Evolutionary conservation across 1,140 invertebrate genomes (phyloP), one percentile per base, ranked within the genome.

Genomic region (Zaprionus kolodkinae): DNA sequence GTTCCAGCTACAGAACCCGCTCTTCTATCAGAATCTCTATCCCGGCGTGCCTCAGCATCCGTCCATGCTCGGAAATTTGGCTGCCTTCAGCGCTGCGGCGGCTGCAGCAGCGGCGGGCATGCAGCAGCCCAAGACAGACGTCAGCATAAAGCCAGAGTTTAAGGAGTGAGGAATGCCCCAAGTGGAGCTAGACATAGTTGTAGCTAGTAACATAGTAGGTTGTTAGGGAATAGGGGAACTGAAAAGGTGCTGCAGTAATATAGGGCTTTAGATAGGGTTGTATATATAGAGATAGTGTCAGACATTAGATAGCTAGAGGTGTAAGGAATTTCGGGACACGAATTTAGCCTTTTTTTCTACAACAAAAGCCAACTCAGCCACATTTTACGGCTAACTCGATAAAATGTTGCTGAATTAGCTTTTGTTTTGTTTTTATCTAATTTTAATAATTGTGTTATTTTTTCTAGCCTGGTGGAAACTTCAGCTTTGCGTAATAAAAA

Each of bases 21-120:
- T 92, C n/a, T 92, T 92, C 88, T 92, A 92, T 79, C 91, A 92
- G 43, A 92, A 92, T 62, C 74, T 92, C 12, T 91, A 92, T 64
- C 91, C 91, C 1, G 87, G 73, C 25, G 66, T 85, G 64, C 69
- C 81, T 4, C 85, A 79, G 25, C 89, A 85, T 40, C 50, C 69
- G 3, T 63, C 66, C 25, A 65, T 89, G 43, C 62, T 90, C 12
- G 79, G 85, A 13, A 91, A 91, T 54, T 65, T 91, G 79, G 72
- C 89, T 3, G 81, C 85, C 13, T 82, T 86, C 21, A 83, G 82
- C 65, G 86, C 86, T 17, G 82, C 87, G 54, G 85, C 79, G 5
- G 85, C 80, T 67, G 84, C 84, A 48, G 84, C 84, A 69, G 84
- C 84, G 38, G 84, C 84, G 62, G 80, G 74, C 59, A 55, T 54